Evolutionary conservation across 2,888 invertebrate genomes (phyloP).

Genomic region (Agonopterix heracliana): DNA sequence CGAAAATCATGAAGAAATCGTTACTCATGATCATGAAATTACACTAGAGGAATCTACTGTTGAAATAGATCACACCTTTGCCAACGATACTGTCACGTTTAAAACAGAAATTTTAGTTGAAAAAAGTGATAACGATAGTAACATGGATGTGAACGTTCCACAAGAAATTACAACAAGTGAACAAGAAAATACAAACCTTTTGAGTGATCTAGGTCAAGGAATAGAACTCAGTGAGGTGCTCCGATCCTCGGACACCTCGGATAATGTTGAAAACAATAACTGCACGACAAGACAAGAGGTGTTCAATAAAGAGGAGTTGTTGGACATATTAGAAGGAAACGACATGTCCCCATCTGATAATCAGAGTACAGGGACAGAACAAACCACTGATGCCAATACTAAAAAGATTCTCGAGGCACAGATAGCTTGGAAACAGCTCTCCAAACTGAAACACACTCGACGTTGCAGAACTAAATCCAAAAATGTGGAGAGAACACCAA

Average conservation of each 20-base stretch:
- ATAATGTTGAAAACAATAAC: slow-evolving; percentile 56
- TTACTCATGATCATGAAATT: slow-evolving; percentile 14
- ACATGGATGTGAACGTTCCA: not conserved
- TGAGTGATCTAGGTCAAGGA: slow-evolving; percentile 53
- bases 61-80: slow-evolving; percentile 24
- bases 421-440: slow-evolving; percentile 55
- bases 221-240: slow-evolving; percentile 63
- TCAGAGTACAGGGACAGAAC: slow-evolving; percentile 20
- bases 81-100: slow-evolving; percentile 42
- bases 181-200: slow-evolving; percentile 34
- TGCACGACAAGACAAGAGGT: slow-evolving; percentile 51
- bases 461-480: slow-evolving; percentile 17
- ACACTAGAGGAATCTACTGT: slow-evolving; percentile 15
- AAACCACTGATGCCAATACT: slow-evolving; percentile 16
- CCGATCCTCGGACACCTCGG: slow-evolving; percentile 48
- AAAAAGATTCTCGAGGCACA: slow-evolving; percentile 42
- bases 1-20: not conserved
- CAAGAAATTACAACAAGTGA: slow-evolving; percentile 11
- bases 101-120: slow-evolving; percentile 64
- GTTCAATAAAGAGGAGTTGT: slow-evolving; percentile 64
- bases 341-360: slow-evolving; percentile 33
- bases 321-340: slow-evolving; percentile 67
- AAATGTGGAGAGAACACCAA: slow-evolving; percentile 19
- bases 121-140: slow-evolving; percentile 36
- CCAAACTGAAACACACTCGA: slow-evolving; percentile 36